Percentiles rank a stretch among this genome's conserved stretches.
These are phyloP conservation scores for Macroramphosus scolopax DNA, from an alignment of 2,797 vertebrate genomes.

Conservation along the genomic window DNA sequence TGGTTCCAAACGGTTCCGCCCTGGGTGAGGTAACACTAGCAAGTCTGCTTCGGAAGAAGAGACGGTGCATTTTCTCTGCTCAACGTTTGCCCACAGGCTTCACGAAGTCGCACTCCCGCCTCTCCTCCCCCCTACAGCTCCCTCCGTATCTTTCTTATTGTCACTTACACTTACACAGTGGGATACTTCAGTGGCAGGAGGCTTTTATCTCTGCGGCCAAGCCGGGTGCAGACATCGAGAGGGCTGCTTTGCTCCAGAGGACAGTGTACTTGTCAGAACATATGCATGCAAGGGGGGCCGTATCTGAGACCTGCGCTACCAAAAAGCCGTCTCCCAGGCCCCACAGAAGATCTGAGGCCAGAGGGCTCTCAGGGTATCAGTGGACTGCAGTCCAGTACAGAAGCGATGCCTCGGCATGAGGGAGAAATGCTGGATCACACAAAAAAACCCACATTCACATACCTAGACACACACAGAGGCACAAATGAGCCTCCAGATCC, in stretches of 20 bases:
- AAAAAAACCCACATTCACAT: constrained; percentile 16
- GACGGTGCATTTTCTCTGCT: constrained; percentile 41
- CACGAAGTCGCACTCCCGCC: constrained; percentile 34
- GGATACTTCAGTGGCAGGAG: constrained; percentile 51
- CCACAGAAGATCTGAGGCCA: constrained; percentile 38
- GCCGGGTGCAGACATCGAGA: constrained; percentile 54
- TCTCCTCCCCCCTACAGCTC: constrained; percentile 25
- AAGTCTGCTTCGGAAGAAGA: constrained; percentile 17
- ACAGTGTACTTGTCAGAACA: constrained; percentile 42
- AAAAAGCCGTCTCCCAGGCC: constrained; percentile 37
- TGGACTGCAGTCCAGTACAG: constrained; percentile 19
- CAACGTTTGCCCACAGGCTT: constrained; percentile 44
- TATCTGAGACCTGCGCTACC: constrained; percentile 47
- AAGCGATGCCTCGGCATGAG: constrained; percentile 27
- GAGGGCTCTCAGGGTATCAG: constrained; percentile 27
- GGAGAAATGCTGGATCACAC: constrained; percentile 20
- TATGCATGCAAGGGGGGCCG: constrained; percentile 49
- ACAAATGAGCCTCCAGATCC: constrained; percentile 29
- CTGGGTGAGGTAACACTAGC: constrained; percentile 17
- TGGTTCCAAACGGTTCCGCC: constrained; percentile 29
- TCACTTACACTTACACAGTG: constrained; percentile 66
- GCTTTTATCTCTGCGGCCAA: constrained; percentile 67
- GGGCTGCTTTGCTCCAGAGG: constrained; percentile 42
- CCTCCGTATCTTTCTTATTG: constrained; percentile 51
- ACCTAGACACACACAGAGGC: constrained; percentile 11